Evolutionary conservation across 2,888 invertebrate species (phyloP).

Genomic region (Pammene aurita): DNA sequence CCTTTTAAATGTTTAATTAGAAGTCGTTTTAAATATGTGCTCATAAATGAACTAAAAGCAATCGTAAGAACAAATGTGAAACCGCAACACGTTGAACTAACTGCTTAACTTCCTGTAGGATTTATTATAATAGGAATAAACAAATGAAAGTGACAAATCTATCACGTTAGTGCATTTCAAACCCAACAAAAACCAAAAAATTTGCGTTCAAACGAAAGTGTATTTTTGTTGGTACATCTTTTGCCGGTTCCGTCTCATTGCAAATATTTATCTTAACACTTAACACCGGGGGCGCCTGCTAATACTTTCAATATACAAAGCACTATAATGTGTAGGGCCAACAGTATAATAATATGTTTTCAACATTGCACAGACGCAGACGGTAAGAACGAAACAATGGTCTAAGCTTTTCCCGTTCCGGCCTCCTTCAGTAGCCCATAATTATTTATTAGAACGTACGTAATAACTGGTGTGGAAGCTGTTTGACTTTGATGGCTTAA

Average conservation of each 20-base stretch:
- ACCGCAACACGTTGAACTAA: background rate
- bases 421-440: conserved; percentile 33
- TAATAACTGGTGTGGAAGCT: conserved; percentile 33
- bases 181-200: conserved; percentile 18
- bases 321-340: conserved; percentile 26
- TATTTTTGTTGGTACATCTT: conserved; percentile 26
- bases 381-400: conserved; percentile 35
- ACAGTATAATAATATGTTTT: conserved; percentile 35
- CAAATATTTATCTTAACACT: conserved; percentile 31
- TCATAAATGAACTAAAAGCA: background rate
- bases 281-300: conserved; percentile 32
- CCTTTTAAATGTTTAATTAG: conserved; percentile 14
- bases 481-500: conserved; percentile 24
- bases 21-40: background rate
- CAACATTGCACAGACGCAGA: conserved; percentile 30
- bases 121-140: background rate
- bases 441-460: conserved; percentile 35
- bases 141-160: conserved; percentile 26
- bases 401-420: conserved; percentile 39
- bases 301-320: conserved; percentile 22
- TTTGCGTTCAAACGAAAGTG: conserved; percentile 26
- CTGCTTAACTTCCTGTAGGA: background rate
- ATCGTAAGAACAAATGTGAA: background rate
- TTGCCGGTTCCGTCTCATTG: conserved; percentile 18
- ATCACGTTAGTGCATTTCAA: conserved; percentile 14